Percentiles rank a stretch among this genome's conserved stretches.
phyloP scores from a whole-genome alignment of 2,113 vertebrate genomes.

The Leptobrachium ailaonicum region DNA sequence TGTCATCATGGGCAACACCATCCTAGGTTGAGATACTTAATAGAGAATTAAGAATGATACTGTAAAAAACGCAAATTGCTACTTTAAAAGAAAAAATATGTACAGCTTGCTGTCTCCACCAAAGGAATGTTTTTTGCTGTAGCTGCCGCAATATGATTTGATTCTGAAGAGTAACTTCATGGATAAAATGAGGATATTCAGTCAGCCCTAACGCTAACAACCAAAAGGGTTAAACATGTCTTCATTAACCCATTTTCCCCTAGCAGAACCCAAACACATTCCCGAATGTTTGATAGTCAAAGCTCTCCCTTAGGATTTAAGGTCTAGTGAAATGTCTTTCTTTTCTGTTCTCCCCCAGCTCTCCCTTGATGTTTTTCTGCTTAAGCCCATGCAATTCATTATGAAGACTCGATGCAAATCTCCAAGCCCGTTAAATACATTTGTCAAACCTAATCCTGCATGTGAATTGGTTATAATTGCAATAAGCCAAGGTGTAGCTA shows the following conservation, averaged over 20 bases:
- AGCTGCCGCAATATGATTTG: no score
- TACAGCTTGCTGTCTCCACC: no score
- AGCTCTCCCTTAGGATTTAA: constrained; percentile 33
- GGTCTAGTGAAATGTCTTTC: constrained; percentile 35
- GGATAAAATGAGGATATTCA: no score
- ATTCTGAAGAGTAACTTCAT: no score
- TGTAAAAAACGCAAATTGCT: no score
- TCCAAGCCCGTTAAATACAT: constrained; percentile 32
- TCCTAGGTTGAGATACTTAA: no score
- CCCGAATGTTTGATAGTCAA: constrained; percentile 4
- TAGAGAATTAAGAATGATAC: no score
- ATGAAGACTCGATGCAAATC: constrained; percentile 54
- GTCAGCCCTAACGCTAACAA: no score
- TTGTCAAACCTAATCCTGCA: constrained; percentile 52
- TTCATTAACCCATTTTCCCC: constrained; percentile 49
- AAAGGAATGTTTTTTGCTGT: no score
- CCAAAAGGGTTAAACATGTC: constrained; percentile 16
- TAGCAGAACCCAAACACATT: constrained; percentile 34
- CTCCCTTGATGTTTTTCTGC: constrained; percentile 25
- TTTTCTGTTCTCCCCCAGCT: constrained; percentile 33
- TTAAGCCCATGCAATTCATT: constrained; percentile 52
- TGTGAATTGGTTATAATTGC: constrained; percentile 52
- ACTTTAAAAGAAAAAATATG: no score
- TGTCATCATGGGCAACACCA: no score
- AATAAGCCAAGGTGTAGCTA: constrained; percentile 50